Base-by-base conservation (phyloP, 2,888 invertebrate genomes). In the Crioceris asparagi region DNA sequence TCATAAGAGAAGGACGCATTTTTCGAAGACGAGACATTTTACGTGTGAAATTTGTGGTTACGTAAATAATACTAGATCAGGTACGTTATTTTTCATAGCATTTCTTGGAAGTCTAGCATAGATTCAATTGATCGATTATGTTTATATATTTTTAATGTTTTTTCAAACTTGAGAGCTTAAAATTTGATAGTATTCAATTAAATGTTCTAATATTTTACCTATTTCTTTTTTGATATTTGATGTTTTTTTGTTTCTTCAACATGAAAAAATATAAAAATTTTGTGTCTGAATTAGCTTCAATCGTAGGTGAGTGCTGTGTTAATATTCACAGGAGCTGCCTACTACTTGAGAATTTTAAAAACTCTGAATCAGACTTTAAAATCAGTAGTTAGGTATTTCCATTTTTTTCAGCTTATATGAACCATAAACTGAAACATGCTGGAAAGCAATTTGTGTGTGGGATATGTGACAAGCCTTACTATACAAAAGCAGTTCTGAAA, bases 401-500 rank as follows among this genome's bases (percentile, higher is more conserved):
- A 23, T 35, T 17, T 26, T 15, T 44, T 33, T 41, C 48, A 30
- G 46, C 48, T 19, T 46, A 50, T 8, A 38, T 45, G 10, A 45
- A 53, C 29, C 55, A 56, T 39, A 48, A 46, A 36, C 29, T 42
- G 5, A 65, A 66, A 29, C 69, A 70, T 43, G 67, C 67, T 45
- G 66, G 66, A 8, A 66, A 60, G 39, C 57, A 67, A 45, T 73
- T 72, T 53, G 60, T 67, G 36, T 81, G 80, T 51, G 67, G 72
- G 23, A 66, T 77, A 3, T 82, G 81, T 59, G 72, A 72, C 46
- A 80, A 83, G 60, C 69, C 70, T 40, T 84, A 83, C 62, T 72
- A 71, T 35, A 68, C 81, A 12, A 78, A 78, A 52, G 69, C 83
- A 46, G 68, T 81, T 27, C 69, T 84, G 26, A 82, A 81, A 55